Conservation (phyloP, 2,888 invertebrate genomes). For the Eupithecia pulchellata region DNA sequence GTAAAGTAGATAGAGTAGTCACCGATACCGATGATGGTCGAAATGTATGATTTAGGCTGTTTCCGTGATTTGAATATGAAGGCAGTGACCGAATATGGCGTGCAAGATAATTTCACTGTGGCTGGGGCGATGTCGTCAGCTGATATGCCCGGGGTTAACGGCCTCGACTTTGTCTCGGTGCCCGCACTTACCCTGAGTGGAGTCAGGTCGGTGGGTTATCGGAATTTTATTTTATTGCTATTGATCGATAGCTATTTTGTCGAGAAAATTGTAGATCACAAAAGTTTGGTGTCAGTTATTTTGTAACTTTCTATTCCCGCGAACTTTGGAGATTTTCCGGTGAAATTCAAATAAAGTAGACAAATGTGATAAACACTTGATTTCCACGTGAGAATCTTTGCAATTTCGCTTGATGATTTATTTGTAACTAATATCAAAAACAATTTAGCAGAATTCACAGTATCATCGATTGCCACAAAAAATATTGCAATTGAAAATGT, state of each 20-base stretch:
- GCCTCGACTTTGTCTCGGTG: constrained; percentile 80
- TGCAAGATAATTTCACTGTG: constrained; percentile 76
- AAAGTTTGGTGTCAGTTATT: background rate
- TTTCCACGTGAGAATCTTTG: background rate
- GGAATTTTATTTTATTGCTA: constrained; percentile 59
- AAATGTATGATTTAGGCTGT: constrained; percentile 37
- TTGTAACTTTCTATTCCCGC: background rate
- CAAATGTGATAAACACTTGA: background rate
- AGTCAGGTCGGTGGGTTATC: constrained; percentile 77
- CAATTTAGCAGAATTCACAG: no score
- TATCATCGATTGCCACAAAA: no score
- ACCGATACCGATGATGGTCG: background rate
- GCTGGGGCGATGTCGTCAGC: constrained; percentile 80
- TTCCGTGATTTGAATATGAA: constrained; percentile 44
- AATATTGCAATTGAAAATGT: no score
- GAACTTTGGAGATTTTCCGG: background rate
- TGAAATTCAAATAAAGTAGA: background rate
- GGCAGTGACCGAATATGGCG: constrained; percentile 74
- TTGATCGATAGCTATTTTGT: constrained; percentile 50
- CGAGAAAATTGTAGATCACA: constrained; percentile 10
- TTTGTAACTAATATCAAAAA: background rate
- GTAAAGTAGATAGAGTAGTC: background rate
- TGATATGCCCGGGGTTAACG: constrained; percentile 79
- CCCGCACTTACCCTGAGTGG: constrained; percentile 67
- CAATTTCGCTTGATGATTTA: background rate